A percentile compares a stretch with the other conserved stretches of the same genome.
These are phyloP conservation scores for Ephydatia muelleri DNA, from an alignment of 37 sponge, comb jelly and placozoan species.

Conservation along the genomic window DNA sequence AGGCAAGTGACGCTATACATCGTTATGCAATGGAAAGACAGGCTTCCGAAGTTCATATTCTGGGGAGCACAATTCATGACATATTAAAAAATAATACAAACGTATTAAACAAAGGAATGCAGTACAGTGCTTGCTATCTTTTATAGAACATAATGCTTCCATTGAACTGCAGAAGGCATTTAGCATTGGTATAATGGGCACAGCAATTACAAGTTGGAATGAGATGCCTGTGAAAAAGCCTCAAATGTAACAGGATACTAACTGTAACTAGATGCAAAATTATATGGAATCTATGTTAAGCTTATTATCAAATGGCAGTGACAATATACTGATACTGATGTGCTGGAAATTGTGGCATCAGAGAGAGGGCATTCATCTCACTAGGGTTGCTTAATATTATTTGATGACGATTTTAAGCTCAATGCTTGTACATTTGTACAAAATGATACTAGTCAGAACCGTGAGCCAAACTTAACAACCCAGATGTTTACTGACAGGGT, in stretches of 20 bases:
- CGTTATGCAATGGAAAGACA: too few relatives aligned
- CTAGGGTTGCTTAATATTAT: neutral
- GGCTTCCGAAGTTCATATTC: too few relatives aligned
- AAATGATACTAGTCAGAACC: conserved; percentile 13
- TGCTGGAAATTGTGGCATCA: conserved; percentile 11
- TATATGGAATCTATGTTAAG: neutral
- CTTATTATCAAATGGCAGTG: neutral
- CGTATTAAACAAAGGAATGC: too few relatives aligned
- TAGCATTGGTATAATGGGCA: neutral
- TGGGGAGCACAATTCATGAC: too few relatives aligned
- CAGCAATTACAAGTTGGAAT: neutral
- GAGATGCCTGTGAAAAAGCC: neutral
- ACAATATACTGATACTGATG: neutral
- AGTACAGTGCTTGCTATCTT: too few relatives aligned
- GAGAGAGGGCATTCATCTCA: neutral
- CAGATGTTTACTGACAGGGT: conserved; percentile 6
- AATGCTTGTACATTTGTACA: conserved; percentile 25
- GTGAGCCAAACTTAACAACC: conserved; percentile 48
- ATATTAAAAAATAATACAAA: too few relatives aligned
- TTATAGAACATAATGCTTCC: too few relatives aligned
- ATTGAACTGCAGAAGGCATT: neutral
- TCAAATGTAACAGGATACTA: neutral
- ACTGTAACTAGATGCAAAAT: neutral
- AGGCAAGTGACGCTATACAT: too few relatives aligned
- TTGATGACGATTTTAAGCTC: conserved; percentile 21